These are phyloP conservation scores for Stichodactyla helianthus DNA, from an alignment of 64 coral and sea anemone species.

Conservation along the genomic window DNA sequence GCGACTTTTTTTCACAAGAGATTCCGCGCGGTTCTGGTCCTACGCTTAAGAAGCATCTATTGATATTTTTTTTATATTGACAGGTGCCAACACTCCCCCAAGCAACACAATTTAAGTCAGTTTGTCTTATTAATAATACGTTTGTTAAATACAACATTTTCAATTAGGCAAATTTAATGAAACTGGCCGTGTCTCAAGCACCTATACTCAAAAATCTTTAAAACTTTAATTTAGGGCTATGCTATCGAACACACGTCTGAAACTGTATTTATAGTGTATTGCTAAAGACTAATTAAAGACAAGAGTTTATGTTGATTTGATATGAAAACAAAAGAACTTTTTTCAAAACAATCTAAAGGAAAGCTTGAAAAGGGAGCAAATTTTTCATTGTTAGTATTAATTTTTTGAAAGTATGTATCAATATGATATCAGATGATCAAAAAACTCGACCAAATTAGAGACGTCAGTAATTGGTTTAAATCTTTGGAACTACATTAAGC, in stretches of 20 bases:
- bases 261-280: background rate
- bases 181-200: background rate
- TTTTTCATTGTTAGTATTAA: too few species aligned
- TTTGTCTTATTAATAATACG: background rate
- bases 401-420: too few species aligned
- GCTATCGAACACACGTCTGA: too few species aligned
- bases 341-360: background rate
- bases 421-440: too few species aligned
- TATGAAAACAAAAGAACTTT: background rate
- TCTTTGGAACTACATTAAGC: too few species aligned
- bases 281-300: background rate
- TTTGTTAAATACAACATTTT: background rate
- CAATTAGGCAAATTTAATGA: background rate
- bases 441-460: too few species aligned
- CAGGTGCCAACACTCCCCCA: background rate
- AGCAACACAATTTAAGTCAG: background rate
- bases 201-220: too few species aligned
- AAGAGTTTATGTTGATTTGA: background rate
- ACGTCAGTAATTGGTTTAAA: too few species aligned
- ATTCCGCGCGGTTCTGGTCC: background rate
- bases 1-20: background rate
- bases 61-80: background rate
- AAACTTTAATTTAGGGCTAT: background rate
- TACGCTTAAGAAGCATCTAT: background rate
- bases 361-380: too few species aligned